Percentiles rank a stretch among this genome's conserved stretches.
These are phyloP conservation scores for Ceramica pisi DNA, from an alignment of 2,888 invertebrate genomes.

Conservation along the genomic window DNA sequence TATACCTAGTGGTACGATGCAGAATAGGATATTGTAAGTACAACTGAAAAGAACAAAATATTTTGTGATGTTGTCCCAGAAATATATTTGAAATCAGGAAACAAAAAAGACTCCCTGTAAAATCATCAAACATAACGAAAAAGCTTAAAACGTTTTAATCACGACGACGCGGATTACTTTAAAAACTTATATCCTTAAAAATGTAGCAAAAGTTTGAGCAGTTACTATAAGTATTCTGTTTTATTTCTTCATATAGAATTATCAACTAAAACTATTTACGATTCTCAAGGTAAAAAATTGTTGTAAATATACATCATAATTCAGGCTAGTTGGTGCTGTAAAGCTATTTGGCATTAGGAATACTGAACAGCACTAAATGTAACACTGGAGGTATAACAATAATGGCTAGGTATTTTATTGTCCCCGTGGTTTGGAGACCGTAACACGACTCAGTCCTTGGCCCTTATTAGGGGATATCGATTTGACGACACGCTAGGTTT, in stretches of 20 bases:
- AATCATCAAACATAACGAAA: not conserved
- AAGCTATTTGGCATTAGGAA: slow-evolving; percentile 18
- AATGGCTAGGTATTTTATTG: slow-evolving; percentile 37
- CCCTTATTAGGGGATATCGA: slow-evolving; percentile 35
- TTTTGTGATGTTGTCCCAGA: not conserved
- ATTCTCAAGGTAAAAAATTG: slow-evolving; percentile 28
- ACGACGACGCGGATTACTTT: no score
- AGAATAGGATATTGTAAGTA: no score
- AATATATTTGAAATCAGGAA: not conserved
- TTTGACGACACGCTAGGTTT: slow-evolving; percentile 9
- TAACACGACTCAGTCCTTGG: slow-evolving; percentile 39
- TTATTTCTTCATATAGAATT: not conserved
- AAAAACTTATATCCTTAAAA: no score
- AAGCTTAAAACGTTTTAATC: no score
- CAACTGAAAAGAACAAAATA: not conserved
- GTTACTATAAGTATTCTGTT: no score
- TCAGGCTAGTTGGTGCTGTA: slow-evolving; percentile 32
- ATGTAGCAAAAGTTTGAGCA: no score
- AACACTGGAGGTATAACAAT: slow-evolving; percentile 33
- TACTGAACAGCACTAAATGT: slow-evolving; percentile 33
- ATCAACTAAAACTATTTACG: not conserved
- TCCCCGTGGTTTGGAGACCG: slow-evolving; percentile 7
- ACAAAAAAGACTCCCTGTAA: not conserved
- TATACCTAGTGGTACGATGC: not conserved
- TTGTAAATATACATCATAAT: slow-evolving; percentile 26